A percentile compares a stretch with the other conserved stretches of the same genome.
phyloP scores from a whole-genome alignment of 2,888 invertebrate species.

The Pachydiplax longipennis region DNA sequence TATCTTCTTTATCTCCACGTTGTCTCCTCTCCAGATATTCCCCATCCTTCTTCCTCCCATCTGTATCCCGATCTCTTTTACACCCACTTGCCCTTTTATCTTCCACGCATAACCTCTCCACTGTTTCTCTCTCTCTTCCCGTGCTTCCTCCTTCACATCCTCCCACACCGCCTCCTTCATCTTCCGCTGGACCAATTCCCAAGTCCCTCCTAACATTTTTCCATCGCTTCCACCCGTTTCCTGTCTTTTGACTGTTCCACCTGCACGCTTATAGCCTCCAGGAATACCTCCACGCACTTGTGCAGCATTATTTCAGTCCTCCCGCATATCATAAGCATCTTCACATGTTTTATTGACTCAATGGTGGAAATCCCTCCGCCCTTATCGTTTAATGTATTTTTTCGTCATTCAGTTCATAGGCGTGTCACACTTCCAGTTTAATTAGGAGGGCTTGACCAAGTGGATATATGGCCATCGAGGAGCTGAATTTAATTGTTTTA shows the following conservation, averaged over 20 bases:
- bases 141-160: background rate
- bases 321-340: constrained; percentile 29
- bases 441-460: too few relatives aligned
- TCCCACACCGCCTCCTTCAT: background rate
- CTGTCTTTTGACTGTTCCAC: constrained; percentile 43
- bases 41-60: background rate
- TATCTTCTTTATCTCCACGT: background rate
- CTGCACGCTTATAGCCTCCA: constrained; percentile 34
- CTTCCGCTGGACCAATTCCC: background rate
- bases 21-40: background rate
- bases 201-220: background rate
- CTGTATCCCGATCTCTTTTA: background rate
- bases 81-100: background rate
- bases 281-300: background rate
- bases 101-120: background rate
- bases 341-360: background rate
- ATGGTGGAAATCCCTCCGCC: too few relatives aligned
- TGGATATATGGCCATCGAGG: too few relatives aligned
- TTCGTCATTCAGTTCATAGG: too few relatives aligned
- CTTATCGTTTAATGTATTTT: background rate
- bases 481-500: too few relatives aligned
- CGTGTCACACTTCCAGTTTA: too few relatives aligned
- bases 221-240: constrained; percentile 30
- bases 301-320: constrained; percentile 36
- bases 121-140: background rate